Evolutionary conservation across 2,113 vertebrate genomes (phyloP), one percentile per base, ranked within the genome.

Genomic region (Oxyruncus cristatus): DNA sequence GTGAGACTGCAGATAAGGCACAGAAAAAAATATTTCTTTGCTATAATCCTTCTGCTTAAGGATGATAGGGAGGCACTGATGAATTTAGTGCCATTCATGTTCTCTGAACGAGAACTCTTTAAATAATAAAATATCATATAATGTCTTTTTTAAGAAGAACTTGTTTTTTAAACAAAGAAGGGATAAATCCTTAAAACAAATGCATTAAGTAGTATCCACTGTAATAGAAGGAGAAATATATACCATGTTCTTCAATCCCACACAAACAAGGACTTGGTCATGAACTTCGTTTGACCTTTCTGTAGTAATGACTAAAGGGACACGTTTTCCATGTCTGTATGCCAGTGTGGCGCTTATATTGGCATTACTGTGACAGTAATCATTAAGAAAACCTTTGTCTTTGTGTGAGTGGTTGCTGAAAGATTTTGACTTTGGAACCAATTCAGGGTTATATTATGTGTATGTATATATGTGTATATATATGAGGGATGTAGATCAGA

Each of bases 11-110:
- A 97, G 97, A 98, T 98, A 98, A 98, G 77, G 58, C 55, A 81
- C 62, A 70, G 82, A 70, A 97, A 95, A 97, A 97, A 96, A 79
- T 27, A 88, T 91, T 97, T 96, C 75, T 96, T 98, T 96, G 52
- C 92, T 93, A 67, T 93, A 97, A 97, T 98, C 85, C 96, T 97
- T 93, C 96, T 97, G 90, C 91, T 97, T 97, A 96, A 96, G 97
- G 94, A 96, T 95, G 97, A 97, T 98, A 98, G 95, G 81, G 74
- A 95, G 75, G 27, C 82, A 88, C 72, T 85, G 88, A 93, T 96
- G 49, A 97, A 97, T 97, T 97, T 95, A 96, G 53, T 95, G 82
- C 73, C 47, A 84, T 96, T 97, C 87, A 80, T 91, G 35, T 93
- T 93, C 84, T 97, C 65, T 97, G 89, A 95, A 93, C 77, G 61